phyloP scores from a whole-genome alignment of 2,888 invertebrate genomes.

The Nasonovia ribisnigri region DNA sequence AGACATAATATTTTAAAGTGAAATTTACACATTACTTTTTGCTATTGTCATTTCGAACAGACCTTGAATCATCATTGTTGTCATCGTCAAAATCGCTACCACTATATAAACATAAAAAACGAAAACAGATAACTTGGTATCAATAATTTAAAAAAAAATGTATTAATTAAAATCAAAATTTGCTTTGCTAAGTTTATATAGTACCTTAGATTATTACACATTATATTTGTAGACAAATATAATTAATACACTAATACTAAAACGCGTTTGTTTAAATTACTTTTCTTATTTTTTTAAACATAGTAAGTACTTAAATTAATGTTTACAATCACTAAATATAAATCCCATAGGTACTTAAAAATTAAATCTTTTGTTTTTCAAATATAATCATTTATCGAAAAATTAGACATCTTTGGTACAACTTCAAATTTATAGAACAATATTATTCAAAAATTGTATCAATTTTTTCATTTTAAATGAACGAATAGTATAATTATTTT shows the following conservation, averaged over 20 bases:
- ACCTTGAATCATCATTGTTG: constrained; percentile 80
- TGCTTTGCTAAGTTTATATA: background rate
- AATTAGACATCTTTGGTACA: background rate
- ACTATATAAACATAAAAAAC: constrained; percentile 69
- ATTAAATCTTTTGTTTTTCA: background rate
- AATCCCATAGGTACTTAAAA: background rate
- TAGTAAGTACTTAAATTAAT: background rate
- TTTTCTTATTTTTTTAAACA: background rate
- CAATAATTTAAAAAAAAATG: background rate
- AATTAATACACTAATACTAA: background rate
- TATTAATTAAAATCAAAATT: background rate
- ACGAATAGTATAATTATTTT: background rate
- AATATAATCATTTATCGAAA: background rate
- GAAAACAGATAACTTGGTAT: constrained; percentile 68
- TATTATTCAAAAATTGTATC: background rate
- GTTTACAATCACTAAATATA: background rate
- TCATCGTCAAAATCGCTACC: constrained; percentile 75
- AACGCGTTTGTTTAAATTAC: background rate
- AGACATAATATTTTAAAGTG: background rate
- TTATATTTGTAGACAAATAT: background rate
- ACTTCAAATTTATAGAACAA: background rate
- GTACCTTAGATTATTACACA: background rate
- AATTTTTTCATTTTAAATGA: background rate
- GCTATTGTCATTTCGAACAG: constrained; percentile 77
- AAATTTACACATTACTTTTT: constrained; percentile 75